Base-by-base conservation (phyloP, 2,888 invertebrate genomes). In the Conus canariensis region DNA sequence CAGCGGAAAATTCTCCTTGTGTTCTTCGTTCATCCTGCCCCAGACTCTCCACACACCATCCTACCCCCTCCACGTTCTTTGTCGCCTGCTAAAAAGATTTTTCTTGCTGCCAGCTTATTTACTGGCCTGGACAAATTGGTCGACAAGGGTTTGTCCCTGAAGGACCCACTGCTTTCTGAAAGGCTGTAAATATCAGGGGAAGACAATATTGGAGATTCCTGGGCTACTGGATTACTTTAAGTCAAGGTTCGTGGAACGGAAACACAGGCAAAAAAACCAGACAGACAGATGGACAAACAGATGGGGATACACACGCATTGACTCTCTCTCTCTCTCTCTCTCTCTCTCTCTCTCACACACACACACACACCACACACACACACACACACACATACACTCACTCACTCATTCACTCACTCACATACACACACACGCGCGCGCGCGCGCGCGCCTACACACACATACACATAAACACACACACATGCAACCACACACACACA, bases 291-390 rank as follows among this genome's bases (percentile, higher is more conserved):
- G 45, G 45, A 45, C 45, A 45, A 45, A 45, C 45, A 45, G 45
- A 45, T 45, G 45, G 45, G 2, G 45, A 45, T 4, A 45, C 64
- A 64, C 64, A 64, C 64, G 4, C 64, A 64, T 5, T 0, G 3
- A 70, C 70, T n/a, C n/a, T n/a, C n/a, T n/a, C n/a, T n/a, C n/a
- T n/a, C n/a, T n/a, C n/a, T n/a, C n/a, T n/a, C n/a, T n/a, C n/a
- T n/a, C n/a, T n/a, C n/a, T n/a, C n/a, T n/a, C n/a, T n/a, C n/a
- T n/a, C n/a, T 12, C 70, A 70, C 70, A 70, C 70, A 70, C 70
- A 70, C 70, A 70, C 70, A 70, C n/a, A 70, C 70, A 70, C 70
- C 70, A 70, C 70, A 70, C 70, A 70, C 70, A 70, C 70, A 70
- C 70, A 70, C 70, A 70, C 70, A 70, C 70, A 70, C 70, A 70